Conservation (phyloP, 2,797 vertebrate genomes). For the Acestrorhynchus altus region DNA sequence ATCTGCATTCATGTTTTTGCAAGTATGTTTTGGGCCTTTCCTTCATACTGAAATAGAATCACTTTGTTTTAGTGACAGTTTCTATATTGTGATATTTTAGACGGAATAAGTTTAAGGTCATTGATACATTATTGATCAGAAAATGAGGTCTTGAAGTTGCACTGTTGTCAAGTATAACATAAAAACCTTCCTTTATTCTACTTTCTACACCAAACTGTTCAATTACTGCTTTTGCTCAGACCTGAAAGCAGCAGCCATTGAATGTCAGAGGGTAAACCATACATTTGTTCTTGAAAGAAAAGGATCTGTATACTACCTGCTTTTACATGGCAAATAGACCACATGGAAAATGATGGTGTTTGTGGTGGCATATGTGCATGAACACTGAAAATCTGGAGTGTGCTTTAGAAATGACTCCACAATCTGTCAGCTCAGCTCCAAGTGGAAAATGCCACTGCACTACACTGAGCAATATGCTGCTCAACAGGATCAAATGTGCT, state of each 20-base stretch:
- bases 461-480: slow-evolving; percentile 39
- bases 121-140: no score
- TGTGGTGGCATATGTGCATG: slow-evolving; percentile 57
- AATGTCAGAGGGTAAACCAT: not conserved
- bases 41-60: no score
- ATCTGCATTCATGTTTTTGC: no score
- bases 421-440: slow-evolving; percentile 54
- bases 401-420: slow-evolving; percentile 44
- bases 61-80: no score
- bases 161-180: no score
- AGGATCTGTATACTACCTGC: no score
- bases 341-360: slow-evolving; percentile 38
- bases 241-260: not conserved
- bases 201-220: not conserved
- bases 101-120: no score
- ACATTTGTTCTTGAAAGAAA: not conserved
- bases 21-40: no score
- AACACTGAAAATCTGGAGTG: slow-evolving; percentile 51
- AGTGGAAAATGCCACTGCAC: slow-evolving; percentile 34
- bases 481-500: slow-evolving; percentile 30
- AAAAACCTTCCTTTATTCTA: no score
- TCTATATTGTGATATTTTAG: no score
- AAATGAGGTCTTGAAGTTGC: no score
- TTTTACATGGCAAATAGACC: slow-evolving; percentile 12
- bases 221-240: not conserved